Evolutionary conservation across 2,113 vertebrate species (phyloP), one percentile per base, ranked within the genome.

Genomic region (Engystomops pustulosus): DNA sequence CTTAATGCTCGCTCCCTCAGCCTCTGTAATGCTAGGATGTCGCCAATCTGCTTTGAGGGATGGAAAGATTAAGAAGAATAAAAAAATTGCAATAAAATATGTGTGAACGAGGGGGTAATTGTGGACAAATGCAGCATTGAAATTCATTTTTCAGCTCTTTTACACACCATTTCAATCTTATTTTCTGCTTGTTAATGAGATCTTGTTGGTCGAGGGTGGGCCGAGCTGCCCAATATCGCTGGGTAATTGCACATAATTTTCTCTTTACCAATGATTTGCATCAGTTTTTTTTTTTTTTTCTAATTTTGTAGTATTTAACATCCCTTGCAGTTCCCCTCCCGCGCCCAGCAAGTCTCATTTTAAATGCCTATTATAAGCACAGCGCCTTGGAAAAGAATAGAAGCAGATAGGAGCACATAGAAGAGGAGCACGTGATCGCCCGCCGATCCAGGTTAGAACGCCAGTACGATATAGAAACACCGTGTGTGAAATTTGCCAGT

Each of bases 171-270:
- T 98, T 97, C 97, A 99, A 99, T 99, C 98, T 97, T 98, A 97
- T 99, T 99, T 99, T 99, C 97, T 99, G 98, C 96, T 95, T 99
- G 96, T 99, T 99, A 99, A 96, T 97, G 96, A 97, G 96, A 97
- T 98, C 96, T 95, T 98, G 97, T 98, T 97, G 96, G 95, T 95
- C 94, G 94, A 95, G 96, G 96, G 95, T 96, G 96, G 96, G 96
- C 96, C 96, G 91, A 94, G 95, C 96, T 96, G 96, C 94, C 96
- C 96, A 94, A 95, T 96, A 95, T 97, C 96, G 95, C 95, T 94
- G 95, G 94, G 93, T 98, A 99, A 99, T 99, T 99, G 96, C 97
- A 94, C 94, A 95, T 99, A 98, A 99, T 99, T 98, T 96, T 94
- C 95, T 96, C 94, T 93, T 93, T 94, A 94, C 95, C 94, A 93